These are phyloP conservation scores for Macrocentrus cingulum DNA, from an alignment of 1,140 invertebrate species.

Conservation along the genomic window DNA sequence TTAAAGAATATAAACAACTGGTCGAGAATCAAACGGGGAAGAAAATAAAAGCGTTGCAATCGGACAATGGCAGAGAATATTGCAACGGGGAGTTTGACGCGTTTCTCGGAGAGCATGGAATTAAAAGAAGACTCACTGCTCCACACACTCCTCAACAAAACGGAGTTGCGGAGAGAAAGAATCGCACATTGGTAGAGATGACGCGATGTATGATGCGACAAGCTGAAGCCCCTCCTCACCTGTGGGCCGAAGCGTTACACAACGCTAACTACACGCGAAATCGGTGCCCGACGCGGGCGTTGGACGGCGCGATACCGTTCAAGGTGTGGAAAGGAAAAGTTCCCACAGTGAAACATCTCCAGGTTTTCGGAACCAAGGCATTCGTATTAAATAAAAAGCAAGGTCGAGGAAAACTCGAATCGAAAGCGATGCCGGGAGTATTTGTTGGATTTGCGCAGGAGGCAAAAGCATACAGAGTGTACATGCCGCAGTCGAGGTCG, in stretches of 20 bases:
- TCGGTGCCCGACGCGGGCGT: constrained; percentile 29
- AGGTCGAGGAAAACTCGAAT: constrained; percentile 3
- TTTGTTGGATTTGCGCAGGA: neutral
- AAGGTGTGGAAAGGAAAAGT: constrained; percentile 27
- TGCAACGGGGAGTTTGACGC: constrained; percentile 1
- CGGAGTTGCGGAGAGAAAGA: constrained; percentile 30
- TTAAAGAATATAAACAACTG: constrained; percentile 1
- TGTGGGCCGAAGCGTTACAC: constrained; percentile 47
- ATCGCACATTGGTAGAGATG: constrained; percentile 35
- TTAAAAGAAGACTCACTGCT: constrained; percentile 1
- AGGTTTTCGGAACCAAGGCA: constrained; percentile 28
- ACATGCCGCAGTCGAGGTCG: neutral
- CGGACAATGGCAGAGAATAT: constrained; percentile 13
- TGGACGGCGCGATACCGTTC: constrained; percentile 28
- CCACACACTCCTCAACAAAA: constrained; percentile 29
- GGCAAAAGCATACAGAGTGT: neutral
- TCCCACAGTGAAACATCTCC: constrained; percentile 23
- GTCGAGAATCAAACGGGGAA: constrained; percentile 6
- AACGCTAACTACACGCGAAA: constrained; percentile 45
- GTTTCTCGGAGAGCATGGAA: neutral
- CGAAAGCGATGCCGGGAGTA: neutral
- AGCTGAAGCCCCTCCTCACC: constrained; percentile 3
- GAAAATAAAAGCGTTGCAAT: constrained; percentile 15
- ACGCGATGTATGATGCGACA: constrained; percentile 35
- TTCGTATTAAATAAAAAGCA: constrained; percentile 2